Base-by-base conservation (phyloP, 2,797 vertebrate species). In the Chaunax sp. region DNA sequence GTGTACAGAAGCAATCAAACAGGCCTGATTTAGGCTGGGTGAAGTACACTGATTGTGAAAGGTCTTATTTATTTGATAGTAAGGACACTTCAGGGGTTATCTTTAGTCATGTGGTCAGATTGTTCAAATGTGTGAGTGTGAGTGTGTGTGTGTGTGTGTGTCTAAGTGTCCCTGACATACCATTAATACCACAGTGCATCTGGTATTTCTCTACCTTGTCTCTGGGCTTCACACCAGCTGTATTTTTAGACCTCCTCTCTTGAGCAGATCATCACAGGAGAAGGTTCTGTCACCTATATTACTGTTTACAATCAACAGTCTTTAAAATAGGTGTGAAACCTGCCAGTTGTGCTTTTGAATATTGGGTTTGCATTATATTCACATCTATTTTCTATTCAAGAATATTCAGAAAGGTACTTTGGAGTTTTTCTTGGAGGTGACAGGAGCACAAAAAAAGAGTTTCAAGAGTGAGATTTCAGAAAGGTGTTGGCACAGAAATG, bases 231-330 rank as follows among this genome's bases (percentile, higher is more conserved):
- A 83, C 82, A 83, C 80, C 76, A 54, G 26, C 65, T 76, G 71
- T 95, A 95, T 95, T 93, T 94, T 93, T 94, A 95, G 92, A 77
- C n/a, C 64, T 72, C 69, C 78, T 89, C 68, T 89, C 60, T 64
- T 59, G 69, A 80, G 74, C 70, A 76, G 86, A 92, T 91, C 82
- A 89, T 88, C 75, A 85, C 86, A 62, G 71, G 62, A 78, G 74
- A 76, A 85, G 84, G 75, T 74, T 82, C 62, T 82, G 70, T 64
- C 78, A 50, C 70, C 70, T 77, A 72, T 84, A 75, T 75, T 74
- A 67, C 80, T 78, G 75, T 69, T 57, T 71, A 49, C 53, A 63
- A 45, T 69, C 49, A 69, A 51, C 51, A 51, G 50, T 19, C 54
- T 68, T 78, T 72, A 58, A 65, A 72, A 65, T 56, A 60, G n/a